Base-by-base conservation (phyloP, 2,797 vertebrate species). In the Atherinosoma microstoma region DNA sequence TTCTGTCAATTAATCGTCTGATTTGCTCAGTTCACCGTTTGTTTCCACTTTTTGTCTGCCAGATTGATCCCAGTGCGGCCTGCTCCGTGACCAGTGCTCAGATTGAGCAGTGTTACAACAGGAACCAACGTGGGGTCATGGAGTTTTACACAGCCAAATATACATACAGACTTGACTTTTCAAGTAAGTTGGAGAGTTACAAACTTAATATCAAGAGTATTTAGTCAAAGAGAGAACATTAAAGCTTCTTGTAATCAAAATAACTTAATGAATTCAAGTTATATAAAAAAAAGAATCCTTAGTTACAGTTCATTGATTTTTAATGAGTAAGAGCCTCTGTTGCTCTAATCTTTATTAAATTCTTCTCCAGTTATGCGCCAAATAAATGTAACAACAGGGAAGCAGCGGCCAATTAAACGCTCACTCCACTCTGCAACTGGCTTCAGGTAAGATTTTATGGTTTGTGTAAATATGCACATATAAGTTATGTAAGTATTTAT, bases 71-170 rank as follows among this genome's bases (percentile, higher is more conserved):
- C 70, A 97, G 95, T 57, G 94, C 95, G 47, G 96, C 96, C 51
- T 97, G 96, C 89, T 97, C 97, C 30, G 93, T 98, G 83, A 98
- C 96, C 83, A 98, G 96, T 65, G 96, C 97, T 90, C 96, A 98
- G 89, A 98, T 99, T 63, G 98, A 99, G 85, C 96, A 94, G 89
- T 96, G 94, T 90, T 99, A 97, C 94, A 95, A 76, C 91, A 91
- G 94, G 84, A 96, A 98, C 87, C 97, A 96, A 11, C 93, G 89
- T 6, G 96, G 97, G 20, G 94, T 95, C 65, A 91, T 99, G 93
- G 96, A 95, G 70, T 98, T 99, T 91, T 95, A 96, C 81, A 99
- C 98, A 34, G 93, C 95, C 67, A 99, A 99, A 94, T 99, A 98
- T 92, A 97, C 96, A 76, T 99, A 99, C 94, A 94, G 89, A 9